Evolutionary conservation across 1,140 invertebrate species (phyloP), one percentile per base, ranked within the genome.

Genomic region (Calliphora vicina): DNA sequence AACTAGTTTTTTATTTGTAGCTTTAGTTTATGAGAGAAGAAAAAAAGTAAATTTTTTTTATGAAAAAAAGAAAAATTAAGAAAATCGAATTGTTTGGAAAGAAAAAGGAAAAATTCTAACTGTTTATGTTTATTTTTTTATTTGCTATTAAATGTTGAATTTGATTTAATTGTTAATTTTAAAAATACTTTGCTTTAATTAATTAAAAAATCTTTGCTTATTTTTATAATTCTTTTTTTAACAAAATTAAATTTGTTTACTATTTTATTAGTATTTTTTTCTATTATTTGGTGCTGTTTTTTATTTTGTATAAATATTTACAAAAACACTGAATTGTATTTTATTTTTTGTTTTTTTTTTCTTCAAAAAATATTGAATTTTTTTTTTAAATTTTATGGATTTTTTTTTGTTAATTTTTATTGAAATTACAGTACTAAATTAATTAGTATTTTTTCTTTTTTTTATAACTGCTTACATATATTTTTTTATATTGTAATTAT

Each of bases 251-350:
- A 61, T 61, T 61, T 61, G 57, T 61, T 61, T 61, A 20, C 20
- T 3, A 61, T 61, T 61, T 50, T 50, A 17, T 57, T 67, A 8
- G 5, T 3, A 20, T 15, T 23, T 67, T 23, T 23, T 23, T 23
- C 23, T 20, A 23, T 67, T 20, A 23, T 61, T 61, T 43, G 23
- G 45, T 82, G 35, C 57, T 82, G 45, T 82, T 82, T 67, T 82
- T 82, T 27, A 82, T 82, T 71, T 82, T 72, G 29, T 82, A 67
- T 61, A 82, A 67, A 82, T 25, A 67, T 82, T 82, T 81, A 81
- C 27, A 81, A 81, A 82, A 35, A 82, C 5, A 82, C 26, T 72
- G 29, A 71, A 61, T 71, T 82, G 20, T 82, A 27, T 82, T 82
- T 82, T 81, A 50, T 67, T 61, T 81, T 57, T 67, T n/a, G 15